Evolutionary conservation across 2,888 invertebrate species (phyloP).

Genomic region (Timema cristinae): DNA sequence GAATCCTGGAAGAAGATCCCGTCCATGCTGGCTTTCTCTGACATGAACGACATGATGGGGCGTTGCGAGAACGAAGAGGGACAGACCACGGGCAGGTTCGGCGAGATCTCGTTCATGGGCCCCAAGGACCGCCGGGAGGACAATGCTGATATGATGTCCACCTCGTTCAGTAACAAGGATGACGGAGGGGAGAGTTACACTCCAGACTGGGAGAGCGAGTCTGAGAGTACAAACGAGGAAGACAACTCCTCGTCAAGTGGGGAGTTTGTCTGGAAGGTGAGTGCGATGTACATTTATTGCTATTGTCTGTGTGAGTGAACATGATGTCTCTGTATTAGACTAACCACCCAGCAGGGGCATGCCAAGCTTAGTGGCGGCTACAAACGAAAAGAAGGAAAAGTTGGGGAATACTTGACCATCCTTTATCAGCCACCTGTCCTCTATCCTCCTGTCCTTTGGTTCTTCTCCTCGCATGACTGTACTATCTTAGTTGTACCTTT

Average conservation of each 20-base stretch:
- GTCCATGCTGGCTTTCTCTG: constrained; percentile 39
- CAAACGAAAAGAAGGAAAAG: no score
- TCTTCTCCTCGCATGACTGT: no score
- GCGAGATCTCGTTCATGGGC: background rate
- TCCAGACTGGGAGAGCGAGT: constrained; percentile 68
- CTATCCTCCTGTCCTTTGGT: no score
- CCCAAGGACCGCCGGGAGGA: constrained; percentile 18
- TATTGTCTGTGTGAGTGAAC: background rate
- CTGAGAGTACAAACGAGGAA: constrained; percentile 51
- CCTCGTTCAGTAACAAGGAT: constrained; percentile 50
- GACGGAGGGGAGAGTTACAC: constrained; percentile 44
- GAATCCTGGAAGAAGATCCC: constrained; percentile 44
- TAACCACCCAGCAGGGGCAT: no score
- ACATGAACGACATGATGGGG: constrained; percentile 29
- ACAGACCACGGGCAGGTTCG: background rate
- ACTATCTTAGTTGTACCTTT: no score
- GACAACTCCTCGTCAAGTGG: constrained; percentile 63
- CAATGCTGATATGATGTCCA: constrained; percentile 40
- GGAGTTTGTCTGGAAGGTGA: constrained; percentile 76
- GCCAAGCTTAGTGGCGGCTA: no score
- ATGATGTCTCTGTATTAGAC: background rate
- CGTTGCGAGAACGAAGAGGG: constrained; percentile 14
- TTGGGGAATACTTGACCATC: no score
- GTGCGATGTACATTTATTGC: constrained; percentile 29
- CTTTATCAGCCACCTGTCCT: no score